A percentile compares a stretch with the other conserved stretches of the same genome.
Conservation (phyloP, 2,888 invertebrate genomes). For the Oscheius sp. region DNA sequence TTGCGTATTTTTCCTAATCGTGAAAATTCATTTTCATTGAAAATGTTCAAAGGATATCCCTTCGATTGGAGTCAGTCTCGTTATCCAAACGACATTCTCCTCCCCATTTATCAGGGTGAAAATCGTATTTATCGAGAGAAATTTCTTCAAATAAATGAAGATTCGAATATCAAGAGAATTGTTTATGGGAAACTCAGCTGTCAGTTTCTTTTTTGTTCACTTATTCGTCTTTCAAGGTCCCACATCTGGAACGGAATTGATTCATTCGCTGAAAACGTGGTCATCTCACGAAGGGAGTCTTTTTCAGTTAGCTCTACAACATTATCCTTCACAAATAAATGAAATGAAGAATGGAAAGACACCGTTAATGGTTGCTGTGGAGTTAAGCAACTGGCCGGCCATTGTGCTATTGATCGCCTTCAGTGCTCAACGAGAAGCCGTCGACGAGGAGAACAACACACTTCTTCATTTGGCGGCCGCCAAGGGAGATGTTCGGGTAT, state of each 20-base stretch:
- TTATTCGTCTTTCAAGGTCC: background rate
- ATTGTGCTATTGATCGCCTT: conserved; percentile 37
- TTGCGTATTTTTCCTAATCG: background rate
- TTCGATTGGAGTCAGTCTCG: conserved; percentile 15
- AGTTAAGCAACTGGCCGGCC: conserved; percentile 41
- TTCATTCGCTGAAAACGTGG: conserved; percentile 10
- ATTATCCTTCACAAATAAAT: conserved; percentile 21
- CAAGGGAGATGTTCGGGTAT: conserved; percentile 5
- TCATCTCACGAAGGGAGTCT: conserved; percentile 1
- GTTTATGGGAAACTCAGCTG: conserved; percentile 6
- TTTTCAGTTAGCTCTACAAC: conserved; percentile 3
- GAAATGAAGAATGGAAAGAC: conserved; percentile 32
- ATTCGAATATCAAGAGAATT: background rate
- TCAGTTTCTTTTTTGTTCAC: background rate
- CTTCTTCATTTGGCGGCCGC: conserved; percentile 44
- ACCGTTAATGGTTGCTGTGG: conserved; percentile 42
- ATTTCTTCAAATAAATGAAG: background rate
- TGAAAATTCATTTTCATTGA: conserved; percentile 4
- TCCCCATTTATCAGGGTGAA: conserved; percentile 19
- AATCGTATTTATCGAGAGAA: background rate
- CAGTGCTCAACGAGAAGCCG: conserved; percentile 35
- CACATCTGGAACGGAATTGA: conserved; percentile 7
- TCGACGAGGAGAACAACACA: conserved; percentile 31
- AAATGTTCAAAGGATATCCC: background rate
- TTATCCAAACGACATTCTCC: conserved; percentile 14